phyloP scores from a whole-genome alignment of 2,888 invertebrate genomes.

The Acrobasis suavella region DNA sequence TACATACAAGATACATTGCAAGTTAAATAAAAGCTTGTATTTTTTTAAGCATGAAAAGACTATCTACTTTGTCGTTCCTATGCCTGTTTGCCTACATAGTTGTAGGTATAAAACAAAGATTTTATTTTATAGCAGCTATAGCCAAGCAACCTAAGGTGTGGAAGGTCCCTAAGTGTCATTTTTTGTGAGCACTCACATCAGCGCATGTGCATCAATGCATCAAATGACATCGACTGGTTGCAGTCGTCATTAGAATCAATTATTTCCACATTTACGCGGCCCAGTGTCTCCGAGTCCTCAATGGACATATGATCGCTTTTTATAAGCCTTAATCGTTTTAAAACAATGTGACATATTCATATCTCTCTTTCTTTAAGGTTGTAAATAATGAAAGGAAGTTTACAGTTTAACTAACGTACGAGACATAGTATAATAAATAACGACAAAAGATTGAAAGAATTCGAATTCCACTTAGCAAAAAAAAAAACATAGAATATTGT shows the following conservation, averaged over 20 bases:
- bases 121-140: not conserved
- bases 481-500: no score
- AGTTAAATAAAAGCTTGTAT: no score
- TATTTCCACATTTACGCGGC: constrained; percentile 52
- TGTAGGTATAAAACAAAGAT: no score
- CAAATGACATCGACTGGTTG: constrained; percentile 58
- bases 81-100: no score
- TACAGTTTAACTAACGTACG: no score
- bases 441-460: no score
- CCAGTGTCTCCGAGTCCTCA: constrained; percentile 11
- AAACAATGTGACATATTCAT: constrained; percentile 24
- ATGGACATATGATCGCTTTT: constrained; percentile 27
- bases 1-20: no score
- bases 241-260: constrained; percentile 70
- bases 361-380: not conserved
- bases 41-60: no score
- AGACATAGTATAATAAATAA: no score
- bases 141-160: not conserved
- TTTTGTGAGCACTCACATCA: constrained; percentile 18
- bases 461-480: no score
- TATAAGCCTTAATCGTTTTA: constrained; percentile 21
- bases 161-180: not conserved
- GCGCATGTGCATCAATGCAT: constrained; percentile 58
- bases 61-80: no score
- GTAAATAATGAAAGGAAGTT: no score